These are phyloP conservation scores for Ahaetulla prasina DNA, from an alignment of 2,113 vertebrate species.

Conservation along the genomic window DNA sequence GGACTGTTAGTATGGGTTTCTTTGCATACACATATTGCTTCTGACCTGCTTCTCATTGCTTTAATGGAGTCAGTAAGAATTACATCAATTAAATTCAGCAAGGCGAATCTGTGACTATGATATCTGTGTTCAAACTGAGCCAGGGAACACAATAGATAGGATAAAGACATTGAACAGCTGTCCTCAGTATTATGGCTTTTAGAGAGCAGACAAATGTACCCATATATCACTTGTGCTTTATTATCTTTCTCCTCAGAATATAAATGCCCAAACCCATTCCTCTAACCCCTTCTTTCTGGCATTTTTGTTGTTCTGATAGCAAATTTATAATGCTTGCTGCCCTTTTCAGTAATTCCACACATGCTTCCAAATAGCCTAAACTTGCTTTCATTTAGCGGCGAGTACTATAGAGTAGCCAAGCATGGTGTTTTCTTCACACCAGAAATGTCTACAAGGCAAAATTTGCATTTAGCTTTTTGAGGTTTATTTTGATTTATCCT, in stretches of 20 bases:
- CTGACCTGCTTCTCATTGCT: neutral
- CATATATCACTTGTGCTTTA: neutral
- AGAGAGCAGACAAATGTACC: neutral
- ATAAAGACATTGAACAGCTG: neutral
- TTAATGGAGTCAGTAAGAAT: neutral
- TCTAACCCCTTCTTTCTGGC: neutral
- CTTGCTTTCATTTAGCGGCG: slow-evolving; percentile 11
- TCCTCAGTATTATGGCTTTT: neutral
- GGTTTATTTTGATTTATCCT: slow-evolving; percentile 11
- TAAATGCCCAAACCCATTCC: neutral
- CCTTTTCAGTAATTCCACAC: neutral
- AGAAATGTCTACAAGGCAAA: slow-evolving; percentile 16
- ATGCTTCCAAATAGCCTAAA: neutral
- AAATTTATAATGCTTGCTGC: neutral
- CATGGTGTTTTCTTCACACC: neutral
- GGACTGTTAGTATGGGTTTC: neutral
- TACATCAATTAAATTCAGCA: neutral
- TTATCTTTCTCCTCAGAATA: slow-evolving; percentile 2
- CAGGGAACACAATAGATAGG: neutral
- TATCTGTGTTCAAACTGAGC: neutral
- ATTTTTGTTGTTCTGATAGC: slow-evolving; percentile 1
- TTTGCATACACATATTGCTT: neutral
- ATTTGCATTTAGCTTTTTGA: slow-evolving; percentile 6
- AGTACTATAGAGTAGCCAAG: neutral
- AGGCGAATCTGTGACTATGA: neutral